These are phyloP conservation scores for Phoebastria nigripes DNA, from an alignment of 2,797 vertebrate genomes.

Conservation along the genomic window DNA sequence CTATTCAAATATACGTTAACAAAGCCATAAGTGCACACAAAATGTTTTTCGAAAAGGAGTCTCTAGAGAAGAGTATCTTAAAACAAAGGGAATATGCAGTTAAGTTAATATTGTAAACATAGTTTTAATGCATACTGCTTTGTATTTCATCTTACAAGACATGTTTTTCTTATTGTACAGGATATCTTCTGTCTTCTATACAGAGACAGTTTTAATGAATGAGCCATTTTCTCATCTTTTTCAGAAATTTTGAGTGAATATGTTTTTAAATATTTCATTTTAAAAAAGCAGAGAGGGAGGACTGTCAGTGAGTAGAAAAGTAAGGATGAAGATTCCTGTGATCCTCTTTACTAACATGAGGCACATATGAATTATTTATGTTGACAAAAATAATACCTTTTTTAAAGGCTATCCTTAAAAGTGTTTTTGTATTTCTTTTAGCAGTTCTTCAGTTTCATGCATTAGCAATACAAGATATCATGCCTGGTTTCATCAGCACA, in stretches of 20 bases:
- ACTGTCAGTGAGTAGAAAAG: not conserved
- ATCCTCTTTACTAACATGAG: not conserved
- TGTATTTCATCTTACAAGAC: not conserved
- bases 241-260: not conserved
- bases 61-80: not conserved
- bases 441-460: not conserved
- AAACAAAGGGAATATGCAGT: not conserved
- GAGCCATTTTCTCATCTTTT: not conserved
- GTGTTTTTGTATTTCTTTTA: not conserved
- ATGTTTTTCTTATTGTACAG: not conserved
- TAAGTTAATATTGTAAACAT: not conserved
- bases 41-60: not conserved
- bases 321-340: not conserved
- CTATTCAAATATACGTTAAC: not conserved
- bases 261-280: not conserved
- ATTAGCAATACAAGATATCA: not conserved
- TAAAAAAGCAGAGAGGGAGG: not conserved
- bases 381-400: not conserved
- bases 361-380: not conserved
- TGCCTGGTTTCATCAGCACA: constrained; percentile 26
- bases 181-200: not conserved
- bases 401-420: not conserved
- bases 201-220: not conserved
- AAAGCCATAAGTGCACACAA: not conserved
- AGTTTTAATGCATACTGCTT: not conserved